Evolutionary conservation across 1,140 invertebrate genomes (phyloP), one percentile per base, ranked within the genome.

Genomic region (Lordiphosa clarofinis): DNA sequence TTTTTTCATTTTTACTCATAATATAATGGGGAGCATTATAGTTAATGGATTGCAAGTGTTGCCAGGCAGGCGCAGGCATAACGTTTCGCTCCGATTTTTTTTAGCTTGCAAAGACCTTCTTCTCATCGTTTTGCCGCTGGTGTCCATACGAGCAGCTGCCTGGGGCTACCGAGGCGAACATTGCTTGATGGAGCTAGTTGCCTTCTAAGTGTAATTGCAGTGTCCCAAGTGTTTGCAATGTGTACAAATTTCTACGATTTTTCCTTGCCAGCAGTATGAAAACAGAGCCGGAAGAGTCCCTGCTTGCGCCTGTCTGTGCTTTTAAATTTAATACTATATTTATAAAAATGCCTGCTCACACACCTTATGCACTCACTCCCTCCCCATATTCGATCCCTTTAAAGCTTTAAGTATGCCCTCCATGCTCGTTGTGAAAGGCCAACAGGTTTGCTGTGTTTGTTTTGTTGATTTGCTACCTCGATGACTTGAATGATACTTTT

Each of bases 121-220:
- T n/a, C n/a, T n/a, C n/a, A n/a, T n/a, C n/a, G n/a, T n/a, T n/a
- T n/a, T n/a, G n/a, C n/a, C n/a, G n/a, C n/a, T n/a, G n/a, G n/a
- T n/a, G 47, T 52, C 61, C 70, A 73, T 65, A 71, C 61, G 19
- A 19, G 19, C 19, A 19, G 43, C 43, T 44, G 43, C 56, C 62
- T 65, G 42, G 54, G 21, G 50, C 47, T 72, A 50, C 57, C 53
- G 39, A 61, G 55, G 64, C 46, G 47, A 57, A 67, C 56, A 70
- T 70, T 70, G 70, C 66, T 76, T 73, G 66, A 70, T 76, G 70
- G 66, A 57, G 58, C 64, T 73, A 61, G 70, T 66, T 73, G 73
- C 70, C 70, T 76, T 76, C 73, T 76, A 76, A 73, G 70, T 73
- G 73, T 73, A 76, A 73, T 76, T 76, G 70, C 70, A 66, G 66